Base-by-base conservation (phyloP, 2,113 vertebrate species). In the Casuarius casuarius region DNA sequence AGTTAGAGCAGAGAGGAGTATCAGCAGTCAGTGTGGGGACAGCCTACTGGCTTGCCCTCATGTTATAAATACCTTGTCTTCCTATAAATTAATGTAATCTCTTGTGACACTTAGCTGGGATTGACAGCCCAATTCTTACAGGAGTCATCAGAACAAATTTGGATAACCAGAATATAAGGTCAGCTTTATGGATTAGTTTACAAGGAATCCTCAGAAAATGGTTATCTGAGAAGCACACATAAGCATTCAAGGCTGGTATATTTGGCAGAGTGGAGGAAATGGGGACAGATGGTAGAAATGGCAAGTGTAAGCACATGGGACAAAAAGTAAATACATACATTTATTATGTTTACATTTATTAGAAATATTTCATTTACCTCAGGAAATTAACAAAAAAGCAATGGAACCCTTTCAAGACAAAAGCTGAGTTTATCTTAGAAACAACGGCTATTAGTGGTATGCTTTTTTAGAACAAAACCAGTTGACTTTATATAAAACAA, bases 341-440 rank as follows among this genome's bases (percentile, higher is more conserved):
- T 96, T 97, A 94, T 94, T 92, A 67, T 52, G 42, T 35, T 35
- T 72, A 81, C 28, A 67, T 88, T 84, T 75, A 59, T 90, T 70
- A 91, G 48, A 85, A 88, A 96, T 87, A 92, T 61, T 90, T 87
- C 3, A 67, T 90, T 84, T 10, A 52, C 86, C 71, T 67, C 29
- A 58, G 20, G 70, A 92, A 58, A 58, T 13, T 22, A 92, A 74
- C 52, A 61, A 65, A 82, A 86, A 86, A 87, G n/a, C 44, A 91
- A 52, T 23, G 33, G 46, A 91, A 85, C 22, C 16, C n/a, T 93
- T 82, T 79, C 2, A 7, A 48, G 42, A 80, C 2, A 8, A 9
- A 74, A 56, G 49, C 2, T 68, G 74, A 66, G 42, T 81, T 42
- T 95, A 58, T 58, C 84, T 80, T 48, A n/a, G 42, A 68, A 80